Evolutionary conservation across 2,797 vertebrate genomes (phyloP), one percentile per base, ranked within the genome.

Genomic region (Falco naumanni): DNA sequence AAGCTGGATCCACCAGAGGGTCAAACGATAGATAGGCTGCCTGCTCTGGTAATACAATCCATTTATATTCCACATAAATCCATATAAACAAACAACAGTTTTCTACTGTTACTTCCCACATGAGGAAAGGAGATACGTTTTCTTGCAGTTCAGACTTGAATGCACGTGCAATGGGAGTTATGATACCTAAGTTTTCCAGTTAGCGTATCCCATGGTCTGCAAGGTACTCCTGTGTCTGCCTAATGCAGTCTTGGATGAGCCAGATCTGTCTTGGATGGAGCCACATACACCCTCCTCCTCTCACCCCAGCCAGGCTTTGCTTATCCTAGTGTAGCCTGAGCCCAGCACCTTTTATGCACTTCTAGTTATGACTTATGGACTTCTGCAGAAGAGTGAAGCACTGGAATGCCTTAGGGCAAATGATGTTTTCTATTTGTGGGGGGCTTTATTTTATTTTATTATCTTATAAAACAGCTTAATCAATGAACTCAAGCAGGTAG

Each of bases 391-490:
- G 81, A 95, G 16, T 50, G 65, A 87, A 89, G n/a, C 60, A 43
- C 56, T 82, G 43, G 34, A 81, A 66, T 60, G 51, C 74, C 54
- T 71, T 20, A 63, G n/a, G 79, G 70, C 39, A 93, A 86, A 51
- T 63, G 72, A 50, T 87, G 33, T 43, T 92, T 89, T 81, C 76
- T 41, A 22, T 78, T 68, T 65, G n/a, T 45, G 66, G 24, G 64
- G 20, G 9, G 2, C 3, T 54, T 50, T 39, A 34, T 91, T 93
- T 89, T 83, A 90, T 94, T 95, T 96, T 56, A 79, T 81, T 95
- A 81, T 96, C 54, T 90, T 95, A 78, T 84, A 89, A 91, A 97
- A 66, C 74, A 89, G 48, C 16, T 91, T 96, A 96, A 96, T 95
- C 84, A 95, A 96, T 96, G 91, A 91, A 90, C 43, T 89, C 50